A percentile compares a stretch with the other conserved stretches of the same genome.
Evolutionary conservation across 1,140 invertebrate species (phyloP).

Genomic region (fruit fly (Drosophila melanogaster)): DNA sequence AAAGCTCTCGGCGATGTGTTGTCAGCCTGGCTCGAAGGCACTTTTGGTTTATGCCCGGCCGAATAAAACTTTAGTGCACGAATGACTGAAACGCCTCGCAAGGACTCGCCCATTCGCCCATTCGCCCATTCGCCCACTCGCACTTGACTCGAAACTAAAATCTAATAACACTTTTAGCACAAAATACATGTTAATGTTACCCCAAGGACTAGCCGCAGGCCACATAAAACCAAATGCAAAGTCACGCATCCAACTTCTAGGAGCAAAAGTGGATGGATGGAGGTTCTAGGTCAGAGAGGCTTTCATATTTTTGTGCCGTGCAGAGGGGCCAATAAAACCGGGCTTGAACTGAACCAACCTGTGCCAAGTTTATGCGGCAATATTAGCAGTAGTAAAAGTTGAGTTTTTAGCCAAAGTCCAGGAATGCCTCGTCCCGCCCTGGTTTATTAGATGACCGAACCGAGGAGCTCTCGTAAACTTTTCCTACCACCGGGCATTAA

Average conservation of each 20-base stretch:
- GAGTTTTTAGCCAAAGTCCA: constrained; percentile 65
- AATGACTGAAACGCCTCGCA: constrained; percentile 38
- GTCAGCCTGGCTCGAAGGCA: constrained; percentile 70
- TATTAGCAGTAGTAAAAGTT: constrained; percentile 80
- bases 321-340: constrained; percentile 60
- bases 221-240: constrained; percentile 61
- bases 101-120: constrained; percentile 15
- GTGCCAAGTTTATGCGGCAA: constrained; percentile 74
- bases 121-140: constrained; percentile 16
- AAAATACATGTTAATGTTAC: constrained; percentile 81
- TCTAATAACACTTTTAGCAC: constrained; percentile 83
- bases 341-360: constrained; percentile 54
- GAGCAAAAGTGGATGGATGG: neutral
- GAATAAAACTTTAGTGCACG: constrained; percentile 79
- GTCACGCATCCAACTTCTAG: constrained; percentile 60
- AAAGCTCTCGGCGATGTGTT: constrained; percentile 71
- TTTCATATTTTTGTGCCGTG: constrained; percentile 70
- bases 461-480: constrained; percentile 63
- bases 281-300: constrained; percentile 33
- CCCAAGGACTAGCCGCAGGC: constrained; percentile 63
- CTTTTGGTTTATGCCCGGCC: constrained; percentile 76
- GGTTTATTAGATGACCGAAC: constrained; percentile 73
- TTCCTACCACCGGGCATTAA: constrained; percentile 72
- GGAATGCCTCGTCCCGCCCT: constrained; percentile 39
- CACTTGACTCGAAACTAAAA: constrained; percentile 83